Evolutionary conservation across 1,140 invertebrate genomes (phyloP), one percentile per base, ranked within the genome.

Genomic region (Portunus trituberculatus): DNA sequence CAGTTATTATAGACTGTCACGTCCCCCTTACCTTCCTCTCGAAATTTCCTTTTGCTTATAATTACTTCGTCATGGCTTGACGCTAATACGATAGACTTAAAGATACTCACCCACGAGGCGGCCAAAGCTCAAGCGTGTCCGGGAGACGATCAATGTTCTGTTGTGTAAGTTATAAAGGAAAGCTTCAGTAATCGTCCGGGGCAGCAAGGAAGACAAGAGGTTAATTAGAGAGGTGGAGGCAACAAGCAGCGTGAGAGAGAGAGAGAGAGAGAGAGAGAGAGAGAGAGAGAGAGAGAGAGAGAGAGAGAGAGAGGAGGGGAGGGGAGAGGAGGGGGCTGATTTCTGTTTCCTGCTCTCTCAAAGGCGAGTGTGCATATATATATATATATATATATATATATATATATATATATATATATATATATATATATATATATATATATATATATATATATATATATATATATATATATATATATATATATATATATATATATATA

Each of bases 81-180:
- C 67, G 67, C 67, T 76, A 76, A 76, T 76, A 76, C 67, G 67
- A 76, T 76, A 76, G 67, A 76, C 67, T 76, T 25, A n/a, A 76
- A 76, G 67, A 76, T 76, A 76, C 67, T 76, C 67, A 76, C 67
- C 67, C 67, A 76, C 67, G 67, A 76, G 67, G 20, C n/a, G 67
- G 67, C 67, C 67, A n/a, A n/a, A n/a, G 67, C 67, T 76, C 67
- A 76, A n/a, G 67, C 20, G 67, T 76, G 67, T 76, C 20, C n/a
- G 67, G 67, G 67, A 76, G 67, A 7, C 1, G 12, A 76, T 76
- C 67, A 20, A 25, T 76, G 67, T 76, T 76, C 25, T 76, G 67
- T n/a, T 76, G 67, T 76, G 67, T 76, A 76, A 76, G 67, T 76
- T 76, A 76, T 76, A 76, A n/a, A n/a, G 67, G n/a, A 76, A 76